These are phyloP conservation scores for Heterohyrax brucei DNA, from an alignment of 2,797 vertebrate species.

Conservation along the genomic window DNA sequence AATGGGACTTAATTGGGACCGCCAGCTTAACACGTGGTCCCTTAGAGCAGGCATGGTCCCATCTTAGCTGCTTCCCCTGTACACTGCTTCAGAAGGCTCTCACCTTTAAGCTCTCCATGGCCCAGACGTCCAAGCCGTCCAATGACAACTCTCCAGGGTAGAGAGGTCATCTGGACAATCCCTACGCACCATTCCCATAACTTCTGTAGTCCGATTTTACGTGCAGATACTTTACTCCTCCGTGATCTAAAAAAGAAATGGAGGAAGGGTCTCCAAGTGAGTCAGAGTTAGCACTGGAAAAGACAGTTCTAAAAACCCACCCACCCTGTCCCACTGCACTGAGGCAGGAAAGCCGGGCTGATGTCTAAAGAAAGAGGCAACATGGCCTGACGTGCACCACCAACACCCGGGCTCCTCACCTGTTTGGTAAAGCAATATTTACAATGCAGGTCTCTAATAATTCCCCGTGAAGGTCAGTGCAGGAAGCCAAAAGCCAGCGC, in stretches of 20 bases:
- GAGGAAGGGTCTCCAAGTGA: not conserved
- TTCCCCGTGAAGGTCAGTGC: slow-evolving; percentile 98
- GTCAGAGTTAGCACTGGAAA: not conserved
- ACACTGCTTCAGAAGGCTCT: not conserved
- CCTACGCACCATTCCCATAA: slow-evolving; percentile 99
- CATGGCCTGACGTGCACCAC: fast-evolving
- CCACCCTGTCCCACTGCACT: not conserved
- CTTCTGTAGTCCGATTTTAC: slow-evolving; percentile 98
- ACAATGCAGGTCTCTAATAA: slow-evolving; percentile 97
- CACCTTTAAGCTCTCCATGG: slow-evolving; percentile 98
- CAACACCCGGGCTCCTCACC: slow-evolving; percentile 89
- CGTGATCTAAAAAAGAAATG: slow-evolving; percentile 91
- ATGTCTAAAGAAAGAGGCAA: not conserved
- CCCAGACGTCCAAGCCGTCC: slow-evolving; percentile 97
- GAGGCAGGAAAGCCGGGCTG: not conserved
- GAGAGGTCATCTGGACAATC: slow-evolving; percentile 98
- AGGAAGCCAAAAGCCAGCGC: slow-evolving; percentile 98
- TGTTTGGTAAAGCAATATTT: slow-evolving; percentile 98
- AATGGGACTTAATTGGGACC: not conserved
- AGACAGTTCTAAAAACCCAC: not conserved
- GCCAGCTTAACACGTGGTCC: not conserved
- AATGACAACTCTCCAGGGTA: slow-evolving; percentile 99
- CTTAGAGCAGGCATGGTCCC: not conserved
- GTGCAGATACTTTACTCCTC: slow-evolving; percentile 96
- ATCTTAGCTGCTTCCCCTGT: not conserved